These are phyloP conservation scores for Uria aalge DNA, from an alignment of 2,113 vertebrate genomes.

Conservation along the genomic window DNA sequence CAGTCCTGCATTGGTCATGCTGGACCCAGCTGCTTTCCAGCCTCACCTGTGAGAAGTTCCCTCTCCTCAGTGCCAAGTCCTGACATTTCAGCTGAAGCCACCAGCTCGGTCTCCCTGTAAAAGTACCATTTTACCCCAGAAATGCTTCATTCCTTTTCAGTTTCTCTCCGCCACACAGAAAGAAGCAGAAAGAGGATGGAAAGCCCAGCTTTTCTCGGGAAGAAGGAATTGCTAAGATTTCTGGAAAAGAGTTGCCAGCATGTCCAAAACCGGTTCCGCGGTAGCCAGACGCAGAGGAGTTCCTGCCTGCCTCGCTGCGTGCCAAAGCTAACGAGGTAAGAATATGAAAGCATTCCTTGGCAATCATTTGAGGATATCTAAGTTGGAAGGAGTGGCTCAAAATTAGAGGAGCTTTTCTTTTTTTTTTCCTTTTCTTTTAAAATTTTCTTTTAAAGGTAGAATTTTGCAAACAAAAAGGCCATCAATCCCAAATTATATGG, in stretches of 20 bases:
- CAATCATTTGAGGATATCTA: background rate
- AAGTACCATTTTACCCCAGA: background rate
- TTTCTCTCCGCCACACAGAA: background rate
- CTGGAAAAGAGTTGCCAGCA: background rate
- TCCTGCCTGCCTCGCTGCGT: background rate
- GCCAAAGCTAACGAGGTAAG: background rate
- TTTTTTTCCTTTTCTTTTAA: too few species aligned
- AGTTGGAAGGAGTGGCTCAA: background rate
- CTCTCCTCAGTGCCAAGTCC: background rate
- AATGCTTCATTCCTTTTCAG: background rate
- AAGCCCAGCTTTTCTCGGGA: background rate
- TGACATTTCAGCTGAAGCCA: rapidly evolving
- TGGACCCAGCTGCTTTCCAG: background rate
- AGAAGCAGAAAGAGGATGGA: background rate
- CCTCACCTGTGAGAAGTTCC: background rate
- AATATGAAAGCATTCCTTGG: slow-evolving; percentile 30
- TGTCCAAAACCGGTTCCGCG: background rate
- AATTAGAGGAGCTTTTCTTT: background rate
- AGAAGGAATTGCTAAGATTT: background rate
- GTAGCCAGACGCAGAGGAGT: background rate
- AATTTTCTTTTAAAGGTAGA: background rate
- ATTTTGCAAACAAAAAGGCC: background rate
- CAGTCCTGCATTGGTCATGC: background rate
- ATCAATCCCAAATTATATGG: background rate
- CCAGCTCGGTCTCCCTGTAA: background rate